Conservation (phyloP, 2,888 invertebrate species). For the Harpalus rufipes region DNA sequence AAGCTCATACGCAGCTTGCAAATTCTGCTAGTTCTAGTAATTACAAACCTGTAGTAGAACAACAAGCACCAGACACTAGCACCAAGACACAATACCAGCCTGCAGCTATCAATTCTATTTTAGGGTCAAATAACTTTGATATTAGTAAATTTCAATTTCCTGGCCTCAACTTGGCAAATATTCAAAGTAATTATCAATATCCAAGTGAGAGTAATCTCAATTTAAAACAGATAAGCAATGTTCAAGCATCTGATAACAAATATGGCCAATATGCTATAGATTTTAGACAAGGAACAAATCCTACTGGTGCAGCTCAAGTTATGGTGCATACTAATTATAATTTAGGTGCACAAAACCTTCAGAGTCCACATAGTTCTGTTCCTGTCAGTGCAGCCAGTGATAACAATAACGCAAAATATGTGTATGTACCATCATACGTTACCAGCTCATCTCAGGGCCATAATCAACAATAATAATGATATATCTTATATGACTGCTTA, state of each 20-base stretch:
- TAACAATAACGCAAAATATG: slow-evolving; percentile 21
- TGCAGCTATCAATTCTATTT: neutral
- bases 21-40: slow-evolving; percentile 6
- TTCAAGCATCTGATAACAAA: slow-evolving; percentile 23
- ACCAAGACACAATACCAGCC: slow-evolving; percentile 9
- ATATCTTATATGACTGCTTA: slow-evolving; percentile 20
- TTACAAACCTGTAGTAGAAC: slow-evolving; percentile 24
- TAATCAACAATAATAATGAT: slow-evolving; percentile 11
- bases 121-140: slow-evolving; percentile 1
- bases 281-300: slow-evolving; percentile 1
- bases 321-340: slow-evolving; percentile 46
- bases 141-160: slow-evolving; percentile 13
- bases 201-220: neutral
- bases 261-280: slow-evolving; percentile 31
- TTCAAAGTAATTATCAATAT: neutral
- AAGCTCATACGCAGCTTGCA: neutral
- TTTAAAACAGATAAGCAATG: slow-evolving; percentile 27
- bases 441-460: neutral
- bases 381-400: slow-evolving; percentile 28
- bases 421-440: slow-evolving; percentile 35
- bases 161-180: neutral
- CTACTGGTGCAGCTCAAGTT: slow-evolving; percentile 20
- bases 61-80: neutral
- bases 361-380: neutral
- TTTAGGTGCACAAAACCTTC: slow-evolving; percentile 18